These are phyloP conservation scores for Drosophila leontia DNA, from an alignment of 1,140 invertebrate genomes.

Conservation along the genomic window DNA sequence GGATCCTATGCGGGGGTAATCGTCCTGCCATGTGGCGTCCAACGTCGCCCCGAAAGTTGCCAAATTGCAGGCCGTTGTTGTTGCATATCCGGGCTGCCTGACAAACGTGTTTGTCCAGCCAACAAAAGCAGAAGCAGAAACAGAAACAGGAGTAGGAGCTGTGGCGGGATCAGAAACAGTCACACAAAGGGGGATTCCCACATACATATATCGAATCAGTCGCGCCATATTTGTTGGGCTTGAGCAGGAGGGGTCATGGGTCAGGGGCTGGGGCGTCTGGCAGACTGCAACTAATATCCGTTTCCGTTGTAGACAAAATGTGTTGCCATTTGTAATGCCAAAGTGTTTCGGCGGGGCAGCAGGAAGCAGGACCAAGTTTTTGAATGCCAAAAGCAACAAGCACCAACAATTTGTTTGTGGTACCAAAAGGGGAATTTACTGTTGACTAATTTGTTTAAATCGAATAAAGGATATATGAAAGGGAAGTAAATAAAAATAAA, in stretches of 20 bases:
- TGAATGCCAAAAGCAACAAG: conserved; percentile 47
- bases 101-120: conserved; percentile 74
- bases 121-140: conserved; percentile 34
- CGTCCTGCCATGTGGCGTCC: conserved; percentile 68
- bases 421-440: not conserved
- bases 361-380: conserved; percentile 29
- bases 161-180: conserved; percentile 4
- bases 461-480: not conserved
- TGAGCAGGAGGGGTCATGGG: conserved; percentile 7
- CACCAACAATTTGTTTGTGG: conserved; percentile 55
- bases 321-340: conserved; percentile 82
- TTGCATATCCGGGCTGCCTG: conserved; percentile 71
- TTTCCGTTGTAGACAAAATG: conserved; percentile 84
- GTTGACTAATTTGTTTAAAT: conserved; percentile 21
- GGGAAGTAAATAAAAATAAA: no score
- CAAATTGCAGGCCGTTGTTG: conserved; percentile 72
- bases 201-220: conserved; percentile 54
- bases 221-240: conserved; percentile 28
- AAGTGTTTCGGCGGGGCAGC: conserved; percentile 58
- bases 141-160: conserved; percentile 13
- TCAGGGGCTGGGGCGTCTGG: conserved; percentile 28
- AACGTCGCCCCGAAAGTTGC: conserved; percentile 52
- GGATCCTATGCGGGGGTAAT: conserved; percentile 34
- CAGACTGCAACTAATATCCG: conserved; percentile 81
- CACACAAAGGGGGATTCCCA: conserved; percentile 25